Evolutionary conservation across 53 echinoderm and acorn worm species (phyloP), one percentile per base, ranked within the genome.

Genomic region (Stichopus horrens): DNA sequence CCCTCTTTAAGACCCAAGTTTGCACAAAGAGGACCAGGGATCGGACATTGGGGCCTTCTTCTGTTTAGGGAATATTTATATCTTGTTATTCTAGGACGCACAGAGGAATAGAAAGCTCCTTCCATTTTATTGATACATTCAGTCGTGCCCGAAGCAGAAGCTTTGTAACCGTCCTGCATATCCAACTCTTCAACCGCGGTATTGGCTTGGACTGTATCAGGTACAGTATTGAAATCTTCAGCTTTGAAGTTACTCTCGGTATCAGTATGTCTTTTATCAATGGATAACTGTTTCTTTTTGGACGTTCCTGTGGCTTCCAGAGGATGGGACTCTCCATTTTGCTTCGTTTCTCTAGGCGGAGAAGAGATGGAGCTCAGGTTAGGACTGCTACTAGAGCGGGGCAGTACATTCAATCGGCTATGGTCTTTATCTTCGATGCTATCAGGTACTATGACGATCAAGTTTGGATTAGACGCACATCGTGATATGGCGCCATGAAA

Each of bases 301-400:
- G 37, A 37, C 37, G 37, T 37, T 37, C 37, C 37, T 37, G 37
- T 37, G 1, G 37, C 37, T 37, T 37, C 2, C 37, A 2, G 0
- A 0, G 37, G 37, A 37, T 37, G 37, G 37, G 37, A 0, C 2
- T 1, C 37, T 37, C 37, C 37, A 37, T 37, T 37, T 37, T 37
- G 37, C 37, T 37, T 37, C 37, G 37, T n/a, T 37, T 37, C 37
- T 37, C 37, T 37, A 2, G 37, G 37, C 37, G 57, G 81, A 21
- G 81, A 21, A 5, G 81, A 56, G 8, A 81, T 20, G 20, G 56
- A 81, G 8, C 23, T 37, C 7, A 85, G 21, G 18, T 85, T 67
- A 14, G 85, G 85, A 7, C 21, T 85, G 66, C 85, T 85, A 52
- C 23, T 52, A 10, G 71, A 85, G 66, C 85, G 85, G 7, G 71